Base-by-base conservation (phyloP, 2,113 vertebrate genomes). In the Platanista minor region DNA sequence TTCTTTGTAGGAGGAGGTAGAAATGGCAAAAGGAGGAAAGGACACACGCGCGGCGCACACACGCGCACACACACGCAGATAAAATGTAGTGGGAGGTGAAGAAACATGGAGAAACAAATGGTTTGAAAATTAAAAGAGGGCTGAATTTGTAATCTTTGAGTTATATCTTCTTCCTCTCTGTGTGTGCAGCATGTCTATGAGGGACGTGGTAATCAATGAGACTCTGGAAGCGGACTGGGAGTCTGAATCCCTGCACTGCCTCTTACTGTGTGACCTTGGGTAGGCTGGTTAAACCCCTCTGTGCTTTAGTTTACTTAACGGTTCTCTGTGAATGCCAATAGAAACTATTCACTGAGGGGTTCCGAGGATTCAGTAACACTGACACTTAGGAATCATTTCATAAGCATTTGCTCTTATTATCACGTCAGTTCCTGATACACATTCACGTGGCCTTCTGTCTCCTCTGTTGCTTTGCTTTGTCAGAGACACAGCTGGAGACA, bases 41-140 rank as follows among this genome's bases (percentile, higher is more conserved):
- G 29, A 31, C 17, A 69, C 29, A 36, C 31, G 6, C 9, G 5
- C 0, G 33, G 33, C 1, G 8, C 43, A 1, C n/a, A 41, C 17
- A 31, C 83, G 8, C 13, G 5, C 18, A 7, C 90, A 43, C 27
- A 33, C 67, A 43, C 29, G 13, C 8, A 61, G 8, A 15, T 5
- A 85, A 17, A 72, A 31, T 5, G 6, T 12, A 69, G 49, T 5
- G 6, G 17, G 52, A 80, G 10, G 23, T 78, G 31, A 67, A 49
- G n/a, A 72, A 81, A 39, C 39, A 25, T n/a, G 31, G 6, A 84
- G 11, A 93, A 29, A 39, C 7, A 41, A 75, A 33, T 33, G 8
- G 21, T 29, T 80, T 3, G 91, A 62, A 71, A 64, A 49, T 52
- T 21, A 2, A 61, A 54, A 36, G 2, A 46, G 59, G 43, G 59